Evolutionary conservation across 2,797 vertebrate species (phyloP).

Genomic region (Sandelia bainsii): DNA sequence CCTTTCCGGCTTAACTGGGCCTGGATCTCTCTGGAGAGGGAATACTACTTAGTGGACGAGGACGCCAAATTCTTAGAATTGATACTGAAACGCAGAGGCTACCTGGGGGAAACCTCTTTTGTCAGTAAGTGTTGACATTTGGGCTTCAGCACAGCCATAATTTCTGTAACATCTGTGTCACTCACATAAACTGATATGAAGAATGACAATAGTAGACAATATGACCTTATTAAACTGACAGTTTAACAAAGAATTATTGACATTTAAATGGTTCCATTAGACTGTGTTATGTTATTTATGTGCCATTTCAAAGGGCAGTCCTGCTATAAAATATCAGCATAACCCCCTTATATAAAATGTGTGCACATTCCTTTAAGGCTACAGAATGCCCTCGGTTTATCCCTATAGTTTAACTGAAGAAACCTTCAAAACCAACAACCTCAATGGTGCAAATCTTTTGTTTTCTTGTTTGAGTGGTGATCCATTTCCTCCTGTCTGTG

Average conservation of each 20-base stretch:
- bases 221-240: slow-evolving; percentile 55
- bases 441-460: slow-evolving; percentile 19
- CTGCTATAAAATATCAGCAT: slow-evolving; percentile 45
- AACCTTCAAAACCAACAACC: slow-evolving; percentile 5
- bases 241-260: slow-evolving; percentile 41
- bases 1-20: slow-evolving; percentile 90
- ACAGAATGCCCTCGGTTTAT: slow-evolving; percentile 24
- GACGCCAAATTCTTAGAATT: slow-evolving; percentile 88
- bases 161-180: neutral
- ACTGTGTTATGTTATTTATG: slow-evolving; percentile 35
- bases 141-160: neutral
- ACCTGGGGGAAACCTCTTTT: slow-evolving; percentile 89
- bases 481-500: slow-evolving; percentile 32
- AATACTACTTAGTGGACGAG: slow-evolving; percentile 88
- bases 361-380: slow-evolving; percentile 22
- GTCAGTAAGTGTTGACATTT: slow-evolving; percentile 85
- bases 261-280: slow-evolving; percentile 8
- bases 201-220: slow-evolving; percentile 12
- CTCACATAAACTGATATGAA: slow-evolving; percentile 10
- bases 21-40: slow-evolving; percentile 91
- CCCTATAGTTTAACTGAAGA: neutral
- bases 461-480: slow-evolving; percentile 35
- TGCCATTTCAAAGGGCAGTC: slow-evolving; percentile 49
- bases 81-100: slow-evolving; percentile 86
- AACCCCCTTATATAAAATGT: slow-evolving; percentile 10